phyloP scores from a whole-genome alignment of 2,888 invertebrate species.

The Adelognathus sp. region DNA sequence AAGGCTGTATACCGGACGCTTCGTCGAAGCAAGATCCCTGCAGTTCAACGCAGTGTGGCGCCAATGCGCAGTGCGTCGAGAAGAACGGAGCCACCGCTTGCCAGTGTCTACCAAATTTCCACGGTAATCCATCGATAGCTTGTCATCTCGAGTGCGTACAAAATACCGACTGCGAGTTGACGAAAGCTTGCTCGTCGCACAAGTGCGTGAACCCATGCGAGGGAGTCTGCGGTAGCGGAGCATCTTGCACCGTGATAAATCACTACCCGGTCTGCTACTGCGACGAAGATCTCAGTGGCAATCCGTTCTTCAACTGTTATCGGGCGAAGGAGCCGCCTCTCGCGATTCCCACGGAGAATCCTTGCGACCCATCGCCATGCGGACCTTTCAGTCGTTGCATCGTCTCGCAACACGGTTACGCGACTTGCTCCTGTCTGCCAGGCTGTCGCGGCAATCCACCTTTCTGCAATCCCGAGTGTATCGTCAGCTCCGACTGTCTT shows the following conservation, averaged over 20 bases:
- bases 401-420: conserved; percentile 79
- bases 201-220: conserved; percentile 88
- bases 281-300: conserved; percentile 83
- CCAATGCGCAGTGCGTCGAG: conserved; percentile 90
- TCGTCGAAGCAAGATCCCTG: conserved; percentile 84
- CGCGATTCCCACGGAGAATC: conserved; percentile 82
- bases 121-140: conserved; percentile 90
- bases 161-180: conserved; percentile 85
- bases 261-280: conserved; percentile 92
- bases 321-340: conserved; percentile 76
- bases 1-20: conserved; percentile 89
- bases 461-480: conserved; percentile 92
- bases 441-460: conserved; percentile 91
- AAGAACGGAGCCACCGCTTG: conserved; percentile 86
- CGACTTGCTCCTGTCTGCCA: conserved; percentile 88
- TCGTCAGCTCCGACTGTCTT: conserved; percentile 91
- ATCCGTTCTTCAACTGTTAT: conserved; percentile 87
- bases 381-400: conserved; percentile 93
- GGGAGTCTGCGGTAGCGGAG: conserved; percentile 87
- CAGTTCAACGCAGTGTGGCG: conserved; percentile 89
- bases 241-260: conserved; percentile 89
- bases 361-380: conserved; percentile 84
- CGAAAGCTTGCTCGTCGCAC: conserved; percentile 81
- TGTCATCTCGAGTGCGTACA: conserved; percentile 92
- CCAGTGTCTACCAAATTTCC: conserved; percentile 88